Evolutionary conservation across 2,113 vertebrate species (phyloP).

Genomic region (Oplegnathus fasciatus): DNA sequence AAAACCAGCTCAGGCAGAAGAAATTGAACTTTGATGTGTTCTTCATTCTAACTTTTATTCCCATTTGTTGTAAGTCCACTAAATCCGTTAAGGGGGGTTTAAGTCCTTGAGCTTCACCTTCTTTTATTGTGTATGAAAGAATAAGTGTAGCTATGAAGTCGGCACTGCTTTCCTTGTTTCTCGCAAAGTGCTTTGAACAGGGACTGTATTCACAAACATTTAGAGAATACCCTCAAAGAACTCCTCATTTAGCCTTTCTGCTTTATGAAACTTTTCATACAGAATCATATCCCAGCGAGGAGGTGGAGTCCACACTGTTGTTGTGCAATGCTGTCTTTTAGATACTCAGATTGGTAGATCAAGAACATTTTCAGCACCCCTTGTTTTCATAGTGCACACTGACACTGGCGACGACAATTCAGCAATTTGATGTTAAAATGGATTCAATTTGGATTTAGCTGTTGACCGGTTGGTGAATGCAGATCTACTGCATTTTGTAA

Average conservation of each 20-base stretch:
- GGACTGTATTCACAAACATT: slow-evolving; percentile 26
- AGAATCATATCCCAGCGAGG: neutral
- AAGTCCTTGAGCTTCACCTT: slow-evolving; percentile 43
- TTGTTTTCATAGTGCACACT: too few relatives aligned
- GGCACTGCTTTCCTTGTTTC: neutral
- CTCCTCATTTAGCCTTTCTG: neutral
- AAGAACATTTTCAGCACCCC: too few relatives aligned
- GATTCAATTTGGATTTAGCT: too few relatives aligned
- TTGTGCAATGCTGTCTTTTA: too few relatives aligned
- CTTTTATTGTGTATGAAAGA: slow-evolving; percentile 35
- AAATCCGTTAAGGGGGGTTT: slow-evolving; percentile 35
- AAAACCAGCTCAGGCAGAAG: slow-evolving; percentile 54
- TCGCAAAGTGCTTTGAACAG: neutral
- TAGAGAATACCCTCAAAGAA: neutral
- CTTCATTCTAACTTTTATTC: slow-evolving; percentile 51
- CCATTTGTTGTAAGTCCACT: slow-evolving; percentile 46
- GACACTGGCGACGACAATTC: too few relatives aligned
- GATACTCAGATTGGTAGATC: too few relatives aligned
- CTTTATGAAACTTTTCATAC: slow-evolving; percentile 5
- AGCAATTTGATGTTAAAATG: too few relatives aligned
- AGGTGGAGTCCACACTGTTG: neutral
- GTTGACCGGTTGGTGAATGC: too few relatives aligned
- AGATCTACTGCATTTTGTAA: too few relatives aligned
- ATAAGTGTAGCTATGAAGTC: slow-evolving; percentile 15
- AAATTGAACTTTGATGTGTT: slow-evolving; percentile 58